Percentiles rank a stretch among this genome's conserved stretches.
Evolutionary conservation across 1,140 invertebrate species (phyloP).

Genomic region (Zeugodacus cucurbitae): DNA sequence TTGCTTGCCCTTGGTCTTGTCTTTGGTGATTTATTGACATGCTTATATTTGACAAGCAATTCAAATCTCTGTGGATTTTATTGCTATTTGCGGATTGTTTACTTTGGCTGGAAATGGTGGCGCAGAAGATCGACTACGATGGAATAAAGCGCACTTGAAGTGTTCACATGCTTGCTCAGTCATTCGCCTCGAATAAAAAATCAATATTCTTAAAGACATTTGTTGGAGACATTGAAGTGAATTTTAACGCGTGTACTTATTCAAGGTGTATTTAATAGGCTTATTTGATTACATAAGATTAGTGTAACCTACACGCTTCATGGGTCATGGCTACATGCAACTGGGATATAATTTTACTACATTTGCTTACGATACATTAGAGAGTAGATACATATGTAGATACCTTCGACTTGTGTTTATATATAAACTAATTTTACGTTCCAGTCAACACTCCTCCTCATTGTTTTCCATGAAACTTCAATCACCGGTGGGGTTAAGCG

Average conservation of each 20-base stretch:
- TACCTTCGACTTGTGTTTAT: no score
- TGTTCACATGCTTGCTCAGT: neutral
- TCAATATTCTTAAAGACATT: neutral
- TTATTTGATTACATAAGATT: neutral
- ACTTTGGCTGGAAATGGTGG: neutral
- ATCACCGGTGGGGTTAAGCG: no score
- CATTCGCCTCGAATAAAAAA: no score
- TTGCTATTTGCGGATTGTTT: neutral
- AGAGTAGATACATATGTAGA: no score
- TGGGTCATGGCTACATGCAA: no score
- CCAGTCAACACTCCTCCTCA: neutral
- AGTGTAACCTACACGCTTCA: no score
- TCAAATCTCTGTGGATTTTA: neutral
- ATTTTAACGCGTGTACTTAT: neutral
- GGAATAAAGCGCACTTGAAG: neutral
- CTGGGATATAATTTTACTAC: no score
- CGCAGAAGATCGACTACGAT: neutral
- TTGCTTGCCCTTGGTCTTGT: neutral
- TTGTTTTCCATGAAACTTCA: no score
- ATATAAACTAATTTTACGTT: no score
- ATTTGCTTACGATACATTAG: neutral
- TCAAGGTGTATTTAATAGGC: neutral
- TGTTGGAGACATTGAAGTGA: neutral
- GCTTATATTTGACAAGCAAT: slow-evolving; percentile 16
- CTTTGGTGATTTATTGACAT: neutral